A percentile compares a stretch with the other conserved stretches of the same genome.
phyloP scores from a whole-genome alignment of 1,140 invertebrate genomes.

The Anadara kagoshimensis region DNA sequence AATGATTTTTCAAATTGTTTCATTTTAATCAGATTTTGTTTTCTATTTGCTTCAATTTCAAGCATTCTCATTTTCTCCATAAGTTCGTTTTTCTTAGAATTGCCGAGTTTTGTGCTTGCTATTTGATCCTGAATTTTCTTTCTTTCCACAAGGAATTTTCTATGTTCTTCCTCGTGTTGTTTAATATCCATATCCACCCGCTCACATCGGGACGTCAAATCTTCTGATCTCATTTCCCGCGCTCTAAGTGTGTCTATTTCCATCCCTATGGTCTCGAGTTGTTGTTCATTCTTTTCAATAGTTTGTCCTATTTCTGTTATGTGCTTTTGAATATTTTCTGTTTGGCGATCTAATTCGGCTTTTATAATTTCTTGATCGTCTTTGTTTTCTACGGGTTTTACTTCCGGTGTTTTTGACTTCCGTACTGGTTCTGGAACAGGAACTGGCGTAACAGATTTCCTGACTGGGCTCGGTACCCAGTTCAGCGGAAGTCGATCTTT shows the following conservation, averaged over 20 bases:
- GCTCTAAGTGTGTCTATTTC: constrained; percentile 25
- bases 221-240: constrained; percentile 28
- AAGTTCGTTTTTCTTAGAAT: constrained; percentile 21
- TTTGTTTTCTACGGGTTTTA: background rate
- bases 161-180: constrained; percentile 28
- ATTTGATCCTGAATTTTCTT: constrained; percentile 33
- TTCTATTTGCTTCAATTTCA: constrained; percentile 23
- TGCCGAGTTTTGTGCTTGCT: constrained; percentile 8
- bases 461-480: background rate
- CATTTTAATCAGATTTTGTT: constrained; percentile 28
- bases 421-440: background rate
- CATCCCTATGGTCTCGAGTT: constrained; percentile 18
- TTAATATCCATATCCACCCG: constrained; percentile 28
- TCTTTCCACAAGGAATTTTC: constrained; percentile 25
- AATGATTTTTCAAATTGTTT: constrained; percentile 37
- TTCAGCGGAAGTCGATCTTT: constrained; percentile 32
- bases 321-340: constrained; percentile 27
- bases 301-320: constrained; percentile 13
- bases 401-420: background rate
- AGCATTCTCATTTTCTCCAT: constrained; percentile 8
- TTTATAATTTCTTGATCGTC: background rate
- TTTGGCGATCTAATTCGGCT: constrained; percentile 14
- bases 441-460: background rate
- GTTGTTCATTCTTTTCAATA: constrained; percentile 22
- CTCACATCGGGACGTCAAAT: constrained; percentile 30